Conservation (phyloP, 2,888 invertebrate species). For the Parnassius apollo region DNA sequence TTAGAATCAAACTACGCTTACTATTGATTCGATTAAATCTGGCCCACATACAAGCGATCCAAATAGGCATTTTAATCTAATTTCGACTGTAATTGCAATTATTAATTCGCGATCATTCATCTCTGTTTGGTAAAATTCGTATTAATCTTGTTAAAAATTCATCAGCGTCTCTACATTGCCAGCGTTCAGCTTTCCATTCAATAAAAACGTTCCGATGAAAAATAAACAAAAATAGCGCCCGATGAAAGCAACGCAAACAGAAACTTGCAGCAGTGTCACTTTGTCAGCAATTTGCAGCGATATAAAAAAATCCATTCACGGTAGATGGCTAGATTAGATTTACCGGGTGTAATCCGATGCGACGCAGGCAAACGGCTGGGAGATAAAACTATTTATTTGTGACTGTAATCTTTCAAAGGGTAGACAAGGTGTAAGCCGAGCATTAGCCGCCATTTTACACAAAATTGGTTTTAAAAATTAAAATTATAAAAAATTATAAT, state of each 20-base stretch:
- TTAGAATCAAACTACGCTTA: too few relatives aligned
- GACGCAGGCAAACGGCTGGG: neutral
- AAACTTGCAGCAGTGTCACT: slow-evolving; percentile 13
- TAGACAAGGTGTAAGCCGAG: neutral
- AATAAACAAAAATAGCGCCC: slow-evolving; percentile 18
- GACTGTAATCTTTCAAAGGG: neutral
- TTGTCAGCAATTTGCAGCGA: slow-evolving; percentile 23
- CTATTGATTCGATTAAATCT: too few relatives aligned
- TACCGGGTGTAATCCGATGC: slow-evolving; percentile 19
- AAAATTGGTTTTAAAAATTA: too few relatives aligned
- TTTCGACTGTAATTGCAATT: neutral
- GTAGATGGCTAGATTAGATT: slow-evolving; percentile 21
- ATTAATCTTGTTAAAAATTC: slow-evolving; percentile 17
- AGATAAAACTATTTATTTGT: neutral
- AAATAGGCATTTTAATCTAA: neutral
- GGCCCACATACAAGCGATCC: too few relatives aligned
- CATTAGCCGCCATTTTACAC: too few relatives aligned
- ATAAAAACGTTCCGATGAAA: slow-evolving; percentile 11
- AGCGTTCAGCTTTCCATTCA: slow-evolving; percentile 3
- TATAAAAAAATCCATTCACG: slow-evolving; percentile 16
- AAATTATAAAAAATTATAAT: too few relatives aligned
- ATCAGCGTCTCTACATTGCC: slow-evolving; percentile 3
- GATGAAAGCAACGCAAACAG: slow-evolving; percentile 15
- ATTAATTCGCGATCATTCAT: neutral
- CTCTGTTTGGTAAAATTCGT: slow-evolving; percentile 1